Evolutionary conservation across 2,797 vertebrate species (phyloP), one percentile per base, ranked within the genome.

Genomic region (Novumbra hubbsi): DNA sequence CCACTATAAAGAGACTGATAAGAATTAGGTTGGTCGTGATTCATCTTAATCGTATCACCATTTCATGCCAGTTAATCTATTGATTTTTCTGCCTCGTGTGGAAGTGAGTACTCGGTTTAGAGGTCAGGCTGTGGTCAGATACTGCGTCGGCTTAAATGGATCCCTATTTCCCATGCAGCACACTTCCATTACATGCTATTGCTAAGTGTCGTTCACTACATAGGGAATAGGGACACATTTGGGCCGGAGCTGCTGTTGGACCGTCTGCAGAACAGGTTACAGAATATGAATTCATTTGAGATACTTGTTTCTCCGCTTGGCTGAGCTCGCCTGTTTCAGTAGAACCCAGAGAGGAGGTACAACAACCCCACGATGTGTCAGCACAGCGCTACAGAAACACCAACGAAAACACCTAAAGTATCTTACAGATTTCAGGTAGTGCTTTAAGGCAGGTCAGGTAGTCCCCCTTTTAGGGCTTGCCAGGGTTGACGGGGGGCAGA

Each of bases 61-160:
- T 88, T 89, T 89, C 86, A 84, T 79, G 86, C 86, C 74, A 21
- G 78, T 81, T 88, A 86, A 90, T 88, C 84, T 85, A 92, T 91
- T 79, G 89, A 89, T 90, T 91, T 66, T 21, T 65, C 71, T 11
- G 0, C 63, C 80, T 41, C 4, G 75, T 68, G 81, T 85, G 83
- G 83, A 85, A 85, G 78, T 64, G 82, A 82, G 81, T 78, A 57
- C 68, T 80, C 30, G 74, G 66, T 28, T 70, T 80, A 81, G 88
- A 87, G 91, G 90, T 91, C 88, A 90, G 83, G 80, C 85, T 81
- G 81, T 84, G 88, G 87, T 90, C 86, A 86, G 74, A 77, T 4
- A 48, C 67, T 17, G 6, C 3, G 4, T 32, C 15, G 27, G 21
- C 21, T 17, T 17, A 60, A 60, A 60, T 14, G 55, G 55, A 21